Evolutionary conservation across 2,113 vertebrate species (phyloP).

Genomic region (Lophochroa leadbeateri): DNA sequence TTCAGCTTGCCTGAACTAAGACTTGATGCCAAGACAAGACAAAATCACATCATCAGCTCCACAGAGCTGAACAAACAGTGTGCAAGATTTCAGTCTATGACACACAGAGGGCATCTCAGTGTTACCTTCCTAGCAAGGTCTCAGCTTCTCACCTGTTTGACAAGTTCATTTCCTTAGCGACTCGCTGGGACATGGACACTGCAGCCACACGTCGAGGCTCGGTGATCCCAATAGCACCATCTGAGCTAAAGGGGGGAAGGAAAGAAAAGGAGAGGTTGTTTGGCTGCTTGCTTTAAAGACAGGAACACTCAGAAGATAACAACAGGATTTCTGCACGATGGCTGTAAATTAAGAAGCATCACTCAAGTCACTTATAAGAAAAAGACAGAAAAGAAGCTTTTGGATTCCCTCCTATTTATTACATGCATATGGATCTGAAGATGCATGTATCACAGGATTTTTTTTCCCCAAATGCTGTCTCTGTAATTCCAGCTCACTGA

Average conservation of each 20-base stretch:
- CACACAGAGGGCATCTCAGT: neutral
- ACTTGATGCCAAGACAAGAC: neutral
- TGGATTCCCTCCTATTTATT: neutral
- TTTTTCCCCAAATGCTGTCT: neutral
- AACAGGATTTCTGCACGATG: neutral
- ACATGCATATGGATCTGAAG: accelerated
- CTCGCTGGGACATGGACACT: constrained; percentile 92
- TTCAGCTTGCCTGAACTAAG: neutral
- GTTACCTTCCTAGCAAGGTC: neutral
- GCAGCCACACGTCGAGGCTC: constrained; percentile 95
- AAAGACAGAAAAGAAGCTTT: neutral
- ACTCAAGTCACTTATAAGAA: neutral
- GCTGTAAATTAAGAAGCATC: neutral
- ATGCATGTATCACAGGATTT: accelerated
- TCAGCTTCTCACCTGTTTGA: constrained; percentile 79
- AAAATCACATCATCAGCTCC: neutral
- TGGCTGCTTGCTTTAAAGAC: neutral
- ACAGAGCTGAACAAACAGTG: neutral
- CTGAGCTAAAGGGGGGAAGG: constrained; percentile 31
- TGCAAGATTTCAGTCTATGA: neutral
- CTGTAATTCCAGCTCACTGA: neutral
- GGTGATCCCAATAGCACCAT: constrained; percentile 85
- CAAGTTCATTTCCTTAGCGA: constrained; percentile 94
- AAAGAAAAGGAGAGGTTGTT: neutral
- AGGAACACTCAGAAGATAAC: neutral